Conservation (phyloP, 2,888 invertebrate genomes). For the Hypomecis atomaria region DNA sequence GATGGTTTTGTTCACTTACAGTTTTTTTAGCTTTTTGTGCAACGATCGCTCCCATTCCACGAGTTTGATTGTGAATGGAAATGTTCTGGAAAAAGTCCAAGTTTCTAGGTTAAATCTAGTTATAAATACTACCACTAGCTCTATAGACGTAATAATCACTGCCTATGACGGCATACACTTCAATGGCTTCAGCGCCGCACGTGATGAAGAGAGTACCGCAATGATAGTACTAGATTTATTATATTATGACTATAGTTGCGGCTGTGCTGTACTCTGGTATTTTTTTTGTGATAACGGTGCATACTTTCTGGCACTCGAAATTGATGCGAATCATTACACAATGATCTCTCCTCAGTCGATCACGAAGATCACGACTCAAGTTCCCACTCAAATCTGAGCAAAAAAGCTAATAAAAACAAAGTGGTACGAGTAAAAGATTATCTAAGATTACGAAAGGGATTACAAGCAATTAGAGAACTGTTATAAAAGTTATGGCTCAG, state of each 20-base stretch:
- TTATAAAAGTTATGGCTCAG: constrained; percentile 21
- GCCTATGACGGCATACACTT: constrained; percentile 54
- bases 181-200: constrained; percentile 55
- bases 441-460: constrained; percentile 25
- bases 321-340: constrained; percentile 15
- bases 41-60: neutral
- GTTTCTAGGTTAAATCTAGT: constrained; percentile 10
- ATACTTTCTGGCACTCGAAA: constrained; percentile 1
- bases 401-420: constrained; percentile 23
- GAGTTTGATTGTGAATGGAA: neutral
- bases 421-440: constrained; percentile 6
- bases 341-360: constrained; percentile 20
- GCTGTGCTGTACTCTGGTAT: neutral
- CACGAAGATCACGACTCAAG: constrained; percentile 23
- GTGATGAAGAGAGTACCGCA: constrained; percentile 43
- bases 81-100: constrained; percentile 34
- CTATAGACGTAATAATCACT: constrained; percentile 49
- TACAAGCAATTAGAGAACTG: constrained; percentile 22
- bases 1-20: neutral
- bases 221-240: constrained; percentile 16
- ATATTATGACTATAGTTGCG: neutral
- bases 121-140: constrained; percentile 37
- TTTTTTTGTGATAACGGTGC: constrained; percentile 4
- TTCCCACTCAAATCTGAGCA: constrained; percentile 20
- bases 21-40: neutral